Conservation (phyloP, 1,140 invertebrate genomes). For the Ips nitidus region DNA sequence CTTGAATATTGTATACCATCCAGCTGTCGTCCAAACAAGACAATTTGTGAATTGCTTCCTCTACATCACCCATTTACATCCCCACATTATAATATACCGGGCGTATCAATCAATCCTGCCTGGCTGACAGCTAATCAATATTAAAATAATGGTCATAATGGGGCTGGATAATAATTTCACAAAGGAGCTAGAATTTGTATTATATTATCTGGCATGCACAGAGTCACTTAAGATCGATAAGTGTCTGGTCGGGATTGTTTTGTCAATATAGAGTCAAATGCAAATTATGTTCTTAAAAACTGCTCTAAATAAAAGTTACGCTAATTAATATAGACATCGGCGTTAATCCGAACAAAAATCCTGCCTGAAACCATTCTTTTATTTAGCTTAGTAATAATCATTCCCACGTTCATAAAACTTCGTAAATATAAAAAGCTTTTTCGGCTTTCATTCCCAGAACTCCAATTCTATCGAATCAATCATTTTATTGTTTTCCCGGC, state of each 20-base stretch:
- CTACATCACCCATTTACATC: conserved; percentile 19
- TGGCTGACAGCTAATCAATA: conserved; percentile 32
- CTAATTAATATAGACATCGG: no score
- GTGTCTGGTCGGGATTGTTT: conserved; percentile 12
- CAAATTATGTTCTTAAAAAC: conserved; percentile 6
- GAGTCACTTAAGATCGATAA: conserved; percentile 32
- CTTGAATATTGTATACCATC: conserved; percentile 5
- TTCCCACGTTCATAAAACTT: no score
- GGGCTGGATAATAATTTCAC: conserved; percentile 28
- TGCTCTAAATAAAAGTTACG: no score
- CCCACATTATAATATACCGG: conserved; percentile 33
- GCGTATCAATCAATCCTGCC: conserved; percentile 33
- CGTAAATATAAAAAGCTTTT: neutral
- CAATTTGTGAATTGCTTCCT: conserved; percentile 34
- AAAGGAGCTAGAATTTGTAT: conserved; percentile 31
- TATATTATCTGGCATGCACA: conserved; percentile 27
- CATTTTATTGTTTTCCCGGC: conserved; percentile 22
- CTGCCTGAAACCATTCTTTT: no score
- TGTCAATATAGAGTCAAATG: conserved; percentile 13
- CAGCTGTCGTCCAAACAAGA: conserved; percentile 25
- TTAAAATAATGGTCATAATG: conserved; percentile 33
- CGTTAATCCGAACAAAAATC: no score
- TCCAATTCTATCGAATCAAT: conserved; percentile 17
- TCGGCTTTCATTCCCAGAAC: conserved; percentile 13
- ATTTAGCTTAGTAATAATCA: no score